Percentiles rank a stretch among this genome's conserved stretches.
Evolutionary conservation across 2,113 vertebrate species (phyloP).

Genomic region (Labrus mixtus): DNA sequence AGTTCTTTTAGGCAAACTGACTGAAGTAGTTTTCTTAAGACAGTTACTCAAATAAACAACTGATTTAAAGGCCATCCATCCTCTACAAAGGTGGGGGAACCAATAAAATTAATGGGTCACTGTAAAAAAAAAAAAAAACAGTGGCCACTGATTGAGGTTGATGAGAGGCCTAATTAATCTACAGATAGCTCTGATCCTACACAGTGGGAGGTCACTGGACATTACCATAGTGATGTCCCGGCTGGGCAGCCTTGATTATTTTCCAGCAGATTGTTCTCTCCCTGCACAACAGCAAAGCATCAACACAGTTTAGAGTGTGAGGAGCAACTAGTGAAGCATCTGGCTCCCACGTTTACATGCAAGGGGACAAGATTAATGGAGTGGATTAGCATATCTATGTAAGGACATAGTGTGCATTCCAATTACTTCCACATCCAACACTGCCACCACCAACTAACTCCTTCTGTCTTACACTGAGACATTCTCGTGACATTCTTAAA

Average conservation of each 20-base stretch:
- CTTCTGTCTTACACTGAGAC: slow-evolving; percentile 5
- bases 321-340: slow-evolving; percentile 90
- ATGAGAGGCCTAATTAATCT: slow-evolving; percentile 87
- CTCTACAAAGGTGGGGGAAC: slow-evolving; percentile 57
- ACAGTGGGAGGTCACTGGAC: slow-evolving; percentile 72
- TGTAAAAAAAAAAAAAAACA: slow-evolving; percentile 80
- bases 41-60: too few relatives aligned
- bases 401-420: slow-evolving; percentile 81
- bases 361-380: slow-evolving; percentile 88
- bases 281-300: slow-evolving; percentile 82
- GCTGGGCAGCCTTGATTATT: slow-evolving; percentile 86
- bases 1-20: background rate
- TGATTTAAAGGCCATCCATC: slow-evolving; percentile 57
- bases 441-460: slow-evolving; percentile 57
- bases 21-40: background rate
- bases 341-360: slow-evolving; percentile 85
- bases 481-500: slow-evolving; percentile 15
- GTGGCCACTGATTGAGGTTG: slow-evolving; percentile 53
- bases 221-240: slow-evolving; percentile 87
- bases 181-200: slow-evolving; percentile 68
- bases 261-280: slow-evolving; percentile 84
- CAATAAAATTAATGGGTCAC: slow-evolving; percentile 72
- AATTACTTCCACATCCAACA: slow-evolving; percentile 77
- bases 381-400: slow-evolving; percentile 86
- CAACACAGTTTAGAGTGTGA: slow-evolving; percentile 85